A percentile compares a stretch with the other conserved stretches of the same genome.
Evolutionary conservation across 2,797 vertebrate genomes (phyloP).

Genomic region (Scarus forsteni): DNA sequence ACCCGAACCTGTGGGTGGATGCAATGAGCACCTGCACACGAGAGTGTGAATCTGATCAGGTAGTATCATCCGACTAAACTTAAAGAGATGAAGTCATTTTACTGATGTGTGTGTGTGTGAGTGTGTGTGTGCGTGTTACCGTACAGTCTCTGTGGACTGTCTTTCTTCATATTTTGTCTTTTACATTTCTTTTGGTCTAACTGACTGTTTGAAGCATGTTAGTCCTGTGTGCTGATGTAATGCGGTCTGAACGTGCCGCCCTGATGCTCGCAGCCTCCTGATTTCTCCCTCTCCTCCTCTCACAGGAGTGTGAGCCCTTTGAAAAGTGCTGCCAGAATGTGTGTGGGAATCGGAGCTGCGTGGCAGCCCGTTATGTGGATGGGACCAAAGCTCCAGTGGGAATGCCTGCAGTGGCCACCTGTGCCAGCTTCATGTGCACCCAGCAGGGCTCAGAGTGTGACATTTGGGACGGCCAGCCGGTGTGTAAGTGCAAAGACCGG

Average conservation of each 20-base stretch:
- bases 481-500: conserved; percentile 96
- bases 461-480: conserved; percentile 96
- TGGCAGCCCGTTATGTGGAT: conserved; percentile 93
- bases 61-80: conserved; percentile 55
- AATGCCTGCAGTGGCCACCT: conserved; percentile 92
- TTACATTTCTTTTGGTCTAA: neutral
- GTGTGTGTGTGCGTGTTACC: neutral
- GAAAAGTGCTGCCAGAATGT: conserved; percentile 99
- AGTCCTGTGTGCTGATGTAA: neutral
- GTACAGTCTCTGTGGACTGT: neutral
- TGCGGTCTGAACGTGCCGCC: neutral
- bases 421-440: conserved; percentile 93
- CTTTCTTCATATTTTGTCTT: neutral
- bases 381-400: conserved; percentile 91
- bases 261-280: neutral
- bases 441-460: conserved; percentile 98
- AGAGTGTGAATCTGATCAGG: conserved; percentile 94
- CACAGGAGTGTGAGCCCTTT: conserved; percentile 96
- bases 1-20: conserved; percentile 98
- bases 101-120: too few species aligned
- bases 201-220: neutral
- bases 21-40: conserved; percentile 97
- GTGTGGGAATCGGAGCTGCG: conserved; percentile 95
- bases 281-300: conserved; percentile 77
- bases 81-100: too few species aligned